These are phyloP conservation scores for Meandrusa payeni DNA, from an alignment of 2,888 invertebrate genomes.

Conservation along the genomic window DNA sequence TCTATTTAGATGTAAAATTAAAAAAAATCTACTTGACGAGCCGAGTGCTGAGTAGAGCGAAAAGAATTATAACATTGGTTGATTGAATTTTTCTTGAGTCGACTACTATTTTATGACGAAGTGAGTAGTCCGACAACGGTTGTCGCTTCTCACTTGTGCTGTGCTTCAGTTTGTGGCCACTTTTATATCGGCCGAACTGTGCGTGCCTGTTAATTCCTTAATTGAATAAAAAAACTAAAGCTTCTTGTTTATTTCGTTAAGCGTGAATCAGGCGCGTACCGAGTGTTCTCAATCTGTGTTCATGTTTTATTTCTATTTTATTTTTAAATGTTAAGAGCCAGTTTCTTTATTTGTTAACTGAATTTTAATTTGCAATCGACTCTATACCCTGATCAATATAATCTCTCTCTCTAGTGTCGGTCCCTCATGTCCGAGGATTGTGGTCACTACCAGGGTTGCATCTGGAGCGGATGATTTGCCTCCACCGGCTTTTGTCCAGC, in stretches of 20 bases:
- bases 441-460: too few species aligned
- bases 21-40: constrained; percentile 28
- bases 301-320: constrained; percentile 40
- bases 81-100: constrained; percentile 29
- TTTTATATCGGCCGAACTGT: constrained; percentile 69
- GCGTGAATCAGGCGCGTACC: constrained; percentile 55
- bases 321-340: constrained; percentile 8
- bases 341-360: too few species aligned
- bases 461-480: too few species aligned
- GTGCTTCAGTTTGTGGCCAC: constrained; percentile 30
- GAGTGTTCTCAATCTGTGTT: constrained; percentile 63
- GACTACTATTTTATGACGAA: constrained; percentile 56
- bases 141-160: constrained; percentile 79
- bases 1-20: constrained; percentile 51
- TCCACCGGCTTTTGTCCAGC: too few species aligned
- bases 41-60: constrained; percentile 19
- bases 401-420: too few species aligned
- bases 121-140: constrained; percentile 76
- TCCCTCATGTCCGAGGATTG: too few species aligned
- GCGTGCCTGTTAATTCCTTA: constrained; percentile 78
- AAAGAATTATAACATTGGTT: constrained; percentile 43
- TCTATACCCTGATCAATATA: too few species aligned
- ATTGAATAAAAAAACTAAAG: constrained; percentile 78
- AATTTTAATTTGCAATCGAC: too few species aligned
- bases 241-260: constrained; percentile 71